Conservation (phyloP, 2,888 invertebrate genomes). For the Coelinius sp. region DNA sequence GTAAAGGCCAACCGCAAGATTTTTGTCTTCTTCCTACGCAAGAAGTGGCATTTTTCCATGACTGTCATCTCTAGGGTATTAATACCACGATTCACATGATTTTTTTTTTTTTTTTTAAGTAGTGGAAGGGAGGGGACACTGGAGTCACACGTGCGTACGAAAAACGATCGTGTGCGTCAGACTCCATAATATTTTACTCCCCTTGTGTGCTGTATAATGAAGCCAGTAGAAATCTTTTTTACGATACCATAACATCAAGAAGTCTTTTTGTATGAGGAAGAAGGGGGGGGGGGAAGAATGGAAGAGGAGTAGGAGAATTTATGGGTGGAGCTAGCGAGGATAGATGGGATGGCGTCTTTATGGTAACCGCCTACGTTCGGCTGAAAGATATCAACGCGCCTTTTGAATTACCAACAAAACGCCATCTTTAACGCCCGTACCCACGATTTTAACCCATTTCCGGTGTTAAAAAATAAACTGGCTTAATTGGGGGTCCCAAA, state of each 20-base stretch:
- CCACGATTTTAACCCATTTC: slow-evolving; percentile 21
- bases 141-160: slow-evolving; percentile 10
- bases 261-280: background rate
- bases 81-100: background rate
- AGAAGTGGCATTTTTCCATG: slow-evolving; percentile 1
- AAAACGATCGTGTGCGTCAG: slow-evolving; percentile 1
- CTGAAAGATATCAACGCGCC: slow-evolving; percentile 47
- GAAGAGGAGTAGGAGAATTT: background rate
- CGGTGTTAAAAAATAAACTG: slow-evolving; percentile 2
- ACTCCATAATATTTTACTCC: background rate
- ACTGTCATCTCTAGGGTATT: background rate
- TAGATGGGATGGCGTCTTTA: slow-evolving; percentile 3
- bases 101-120: background rate
- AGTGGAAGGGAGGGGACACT: background rate
- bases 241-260: slow-evolving; percentile 1
- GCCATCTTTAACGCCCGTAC: slow-evolving; percentile 40
- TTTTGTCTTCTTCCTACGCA: slow-evolving; percentile 22
- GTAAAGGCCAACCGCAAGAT: background rate
- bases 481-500: background rate
- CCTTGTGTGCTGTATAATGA: background rate
- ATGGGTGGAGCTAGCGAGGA: slow-evolving; percentile 8
- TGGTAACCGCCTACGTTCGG: slow-evolving; percentile 8
- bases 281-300: background rate
- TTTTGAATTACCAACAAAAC: slow-evolving; percentile 44
- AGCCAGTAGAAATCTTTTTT: slow-evolving; percentile 13